Conservation (phyloP, 2,113 vertebrate genomes). For the Picathartes gymnocephalus region DNA sequence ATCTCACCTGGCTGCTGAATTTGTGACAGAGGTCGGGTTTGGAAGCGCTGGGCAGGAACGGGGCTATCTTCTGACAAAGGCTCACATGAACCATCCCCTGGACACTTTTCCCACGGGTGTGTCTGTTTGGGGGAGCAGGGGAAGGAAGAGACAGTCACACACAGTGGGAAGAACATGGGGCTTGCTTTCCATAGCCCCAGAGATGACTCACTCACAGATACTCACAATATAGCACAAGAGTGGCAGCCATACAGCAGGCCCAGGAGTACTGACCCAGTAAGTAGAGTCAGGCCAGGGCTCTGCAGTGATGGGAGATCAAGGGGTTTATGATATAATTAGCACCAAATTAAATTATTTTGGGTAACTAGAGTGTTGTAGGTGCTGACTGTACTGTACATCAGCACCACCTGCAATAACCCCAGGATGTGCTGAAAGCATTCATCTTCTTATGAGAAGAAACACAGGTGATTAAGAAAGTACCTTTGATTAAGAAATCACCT, state of each 20-base stretch:
- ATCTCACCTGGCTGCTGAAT: constrained; percentile 34
- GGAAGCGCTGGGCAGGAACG: background rate
- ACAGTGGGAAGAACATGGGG: background rate
- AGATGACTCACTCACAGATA: accelerated
- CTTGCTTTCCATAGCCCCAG: background rate
- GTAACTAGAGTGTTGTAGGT: background rate
- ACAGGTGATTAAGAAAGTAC: background rate
- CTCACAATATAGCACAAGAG: background rate
- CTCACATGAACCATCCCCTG: background rate
- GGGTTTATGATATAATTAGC: background rate
- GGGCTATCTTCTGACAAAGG: constrained; percentile 48
- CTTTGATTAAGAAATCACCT: background rate
- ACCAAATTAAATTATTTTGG: background rate
- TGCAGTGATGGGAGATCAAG: background rate
- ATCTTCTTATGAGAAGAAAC: background rate
- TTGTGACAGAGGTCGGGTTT: background rate
- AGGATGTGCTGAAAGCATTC: background rate
- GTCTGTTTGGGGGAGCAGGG: background rate
- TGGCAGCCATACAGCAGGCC: background rate
- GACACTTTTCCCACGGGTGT: constrained; percentile 17
- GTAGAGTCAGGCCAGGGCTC: background rate
- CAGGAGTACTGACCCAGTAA: background rate
- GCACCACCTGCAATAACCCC: background rate
- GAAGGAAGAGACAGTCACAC: background rate
- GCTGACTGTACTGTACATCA: background rate